A percentile compares a stretch with the other conserved stretches of the same genome.
Conservation (phyloP, 1,140 invertebrate species). For the Lasaia peninsularis region DNA sequence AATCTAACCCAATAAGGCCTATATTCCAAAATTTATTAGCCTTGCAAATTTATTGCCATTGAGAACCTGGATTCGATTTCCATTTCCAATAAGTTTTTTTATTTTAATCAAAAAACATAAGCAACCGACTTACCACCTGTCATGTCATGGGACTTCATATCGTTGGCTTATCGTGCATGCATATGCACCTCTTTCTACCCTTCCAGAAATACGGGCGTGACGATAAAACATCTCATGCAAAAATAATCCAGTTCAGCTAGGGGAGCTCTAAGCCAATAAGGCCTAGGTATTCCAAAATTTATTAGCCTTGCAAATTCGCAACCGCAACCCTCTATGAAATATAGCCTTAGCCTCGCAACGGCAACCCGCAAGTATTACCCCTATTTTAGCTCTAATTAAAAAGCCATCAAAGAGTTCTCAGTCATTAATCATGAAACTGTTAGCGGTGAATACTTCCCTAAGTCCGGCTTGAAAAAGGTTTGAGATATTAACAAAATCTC, state of each 20-base stretch:
- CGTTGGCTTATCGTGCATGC: too few relatives aligned
- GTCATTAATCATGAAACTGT: conserved; percentile 77
- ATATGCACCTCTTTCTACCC: too few relatives aligned
- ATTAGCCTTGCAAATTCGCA: conserved; percentile 74
- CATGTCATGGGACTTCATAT: too few relatives aligned
- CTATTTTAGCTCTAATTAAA: conserved; percentile 76
- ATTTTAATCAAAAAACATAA: too few relatives aligned
- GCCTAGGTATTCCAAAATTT: conserved; percentile 71
- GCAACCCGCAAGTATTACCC: conserved; percentile 57
- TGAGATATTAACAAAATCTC: conserved; percentile 70
- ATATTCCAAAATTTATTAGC: too few relatives aligned
- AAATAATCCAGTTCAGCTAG: conserved; percentile 52
- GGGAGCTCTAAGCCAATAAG: conserved; percentile 68
- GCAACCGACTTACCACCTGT: too few relatives aligned
- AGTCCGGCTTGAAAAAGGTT: conserved; percentile 66
- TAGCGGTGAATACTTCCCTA: conserved; percentile 71
- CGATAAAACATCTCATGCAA: conserved; percentile 23
- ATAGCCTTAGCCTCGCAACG: conserved; percentile 55
- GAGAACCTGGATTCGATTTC: too few relatives aligned
- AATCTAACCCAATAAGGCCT: too few relatives aligned
- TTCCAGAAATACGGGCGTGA: too few relatives aligned
- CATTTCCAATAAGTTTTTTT: too few relatives aligned
- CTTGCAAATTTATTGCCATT: too few relatives aligned
- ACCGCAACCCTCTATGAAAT: conserved; percentile 66
- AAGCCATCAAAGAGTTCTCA: conserved; percentile 77